Evolutionary conservation across 2,113 vertebrate species (phyloP).

Genomic region (Peucedramus taeniatus): DNA sequence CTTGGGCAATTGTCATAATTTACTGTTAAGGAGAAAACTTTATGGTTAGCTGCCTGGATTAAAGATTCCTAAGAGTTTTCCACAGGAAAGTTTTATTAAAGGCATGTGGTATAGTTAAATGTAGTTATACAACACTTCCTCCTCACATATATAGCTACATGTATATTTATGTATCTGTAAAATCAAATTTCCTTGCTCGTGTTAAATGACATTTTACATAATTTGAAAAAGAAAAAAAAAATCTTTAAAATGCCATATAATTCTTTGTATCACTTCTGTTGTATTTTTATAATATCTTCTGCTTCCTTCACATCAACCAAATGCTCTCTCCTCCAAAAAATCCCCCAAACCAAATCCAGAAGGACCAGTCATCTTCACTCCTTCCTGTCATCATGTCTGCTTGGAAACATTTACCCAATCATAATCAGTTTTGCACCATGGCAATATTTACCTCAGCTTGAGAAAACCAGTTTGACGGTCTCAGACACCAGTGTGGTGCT

Average conservation of each 20-base stretch:
- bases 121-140: not conserved
- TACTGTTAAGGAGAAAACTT: constrained; percentile 1
- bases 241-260: not conserved
- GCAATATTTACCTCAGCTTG: not conserved
- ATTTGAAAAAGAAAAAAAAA: not conserved
- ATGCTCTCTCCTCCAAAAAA: not conserved
- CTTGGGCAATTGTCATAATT: not conserved
- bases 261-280: not conserved
- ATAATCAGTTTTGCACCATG: not conserved
- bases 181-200: not conserved
- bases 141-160: not conserved
- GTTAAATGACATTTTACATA: not conserved
- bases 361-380: not conserved
- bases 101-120: not conserved
- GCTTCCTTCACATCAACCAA: not conserved
- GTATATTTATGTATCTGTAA: not conserved
- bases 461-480: not conserved
- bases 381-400: not conserved
- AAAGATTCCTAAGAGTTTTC: constrained; percentile 23
- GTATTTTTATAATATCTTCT: not conserved
- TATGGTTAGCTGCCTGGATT: not conserved
- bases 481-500: not conserved
- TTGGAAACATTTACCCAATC: not conserved
- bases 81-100: constrained; percentile 1
- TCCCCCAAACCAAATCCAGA: not conserved